Conservation (phyloP, 1,140 invertebrate genomes). For the Teleopsis dalmanni region DNA sequence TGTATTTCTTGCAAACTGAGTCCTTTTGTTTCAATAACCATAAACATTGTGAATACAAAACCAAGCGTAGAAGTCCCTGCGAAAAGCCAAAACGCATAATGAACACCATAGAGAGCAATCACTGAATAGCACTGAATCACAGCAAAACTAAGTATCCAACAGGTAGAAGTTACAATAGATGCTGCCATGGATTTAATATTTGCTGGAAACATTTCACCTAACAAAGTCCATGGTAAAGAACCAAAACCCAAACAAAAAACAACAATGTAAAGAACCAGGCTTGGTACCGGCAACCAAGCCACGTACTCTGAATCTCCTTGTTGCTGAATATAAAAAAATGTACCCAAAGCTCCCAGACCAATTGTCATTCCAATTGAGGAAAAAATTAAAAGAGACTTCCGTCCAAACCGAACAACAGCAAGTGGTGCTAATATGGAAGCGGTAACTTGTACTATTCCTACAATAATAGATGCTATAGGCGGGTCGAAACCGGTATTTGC, state of each 20-base stretch:
- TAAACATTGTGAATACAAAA: conserved; percentile 53
- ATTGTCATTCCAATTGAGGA: conserved; percentile 60
- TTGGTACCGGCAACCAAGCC: conserved; percentile 56
- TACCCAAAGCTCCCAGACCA: conserved; percentile 51
- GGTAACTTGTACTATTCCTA: conserved; percentile 60
- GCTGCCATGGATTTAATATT: conserved; percentile 69
- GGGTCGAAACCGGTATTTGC: conserved; percentile 54
- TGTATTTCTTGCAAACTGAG: conserved; percentile 70
- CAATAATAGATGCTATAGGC: conserved; percentile 63
- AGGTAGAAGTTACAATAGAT: conserved; percentile 64
- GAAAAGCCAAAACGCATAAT: conserved; percentile 75
- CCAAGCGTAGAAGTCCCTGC: conserved; percentile 58
- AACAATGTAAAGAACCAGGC: conserved; percentile 58
- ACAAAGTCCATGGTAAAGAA: conserved; percentile 76
- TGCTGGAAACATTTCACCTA: conserved; percentile 74
- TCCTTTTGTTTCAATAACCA: conserved; percentile 78
- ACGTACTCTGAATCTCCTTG: conserved; percentile 46
- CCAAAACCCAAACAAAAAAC: conserved; percentile 65
- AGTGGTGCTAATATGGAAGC: conserved; percentile 61
- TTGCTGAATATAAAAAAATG: conserved; percentile 55
- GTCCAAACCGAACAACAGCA: conserved; percentile 66
- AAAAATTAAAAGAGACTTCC: conserved; percentile 61
- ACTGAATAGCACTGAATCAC: conserved; percentile 67
- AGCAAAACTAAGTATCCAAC: conserved; percentile 73
- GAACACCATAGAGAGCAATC: conserved; percentile 55